Evolutionary conservation across 2,113 vertebrate genomes (phyloP).

Genomic region (Heliornis fulica): DNA sequence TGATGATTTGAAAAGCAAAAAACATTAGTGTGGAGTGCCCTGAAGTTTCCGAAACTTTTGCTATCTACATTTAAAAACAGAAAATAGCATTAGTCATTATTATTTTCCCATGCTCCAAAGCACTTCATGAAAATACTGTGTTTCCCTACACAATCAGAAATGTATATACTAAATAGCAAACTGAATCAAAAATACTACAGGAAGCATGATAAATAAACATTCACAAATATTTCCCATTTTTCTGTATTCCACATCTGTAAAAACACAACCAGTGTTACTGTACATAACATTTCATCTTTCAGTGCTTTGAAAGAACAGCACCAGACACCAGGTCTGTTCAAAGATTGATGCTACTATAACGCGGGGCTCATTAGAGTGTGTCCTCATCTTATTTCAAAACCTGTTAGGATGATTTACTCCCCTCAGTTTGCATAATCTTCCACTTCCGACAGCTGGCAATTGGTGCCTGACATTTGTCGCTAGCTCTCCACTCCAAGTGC

Average conservation of each 20-base stretch:
- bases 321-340: not conserved
- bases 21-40: not conserved
- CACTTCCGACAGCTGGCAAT: not conserved
- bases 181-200: not conserved
- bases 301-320: not conserved
- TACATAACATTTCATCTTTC: not conserved
- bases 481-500: not conserved
- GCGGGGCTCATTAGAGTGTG: not conserved
- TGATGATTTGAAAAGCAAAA: not conserved
- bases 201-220: not conserved
- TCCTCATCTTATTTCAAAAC: not conserved
- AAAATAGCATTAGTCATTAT: not conserved
- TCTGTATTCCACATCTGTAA: not conserved
- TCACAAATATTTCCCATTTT: not conserved
- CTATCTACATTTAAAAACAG: not conserved
- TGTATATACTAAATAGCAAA: not conserved
- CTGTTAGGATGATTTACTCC: not conserved
- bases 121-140: not conserved
- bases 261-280: rapidly evolving
- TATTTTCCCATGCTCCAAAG: not conserved
- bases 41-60: not conserved
- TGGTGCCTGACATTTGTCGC: not conserved
- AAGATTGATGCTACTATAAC: not conserved
- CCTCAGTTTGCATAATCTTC: not conserved
- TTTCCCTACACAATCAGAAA: not conserved